Percentiles rank a stretch among this genome's conserved stretches.
Evolutionary conservation across 2,113 vertebrate genomes (phyloP).

Genomic region (Speoplatyrhinus poulsoni): DNA sequence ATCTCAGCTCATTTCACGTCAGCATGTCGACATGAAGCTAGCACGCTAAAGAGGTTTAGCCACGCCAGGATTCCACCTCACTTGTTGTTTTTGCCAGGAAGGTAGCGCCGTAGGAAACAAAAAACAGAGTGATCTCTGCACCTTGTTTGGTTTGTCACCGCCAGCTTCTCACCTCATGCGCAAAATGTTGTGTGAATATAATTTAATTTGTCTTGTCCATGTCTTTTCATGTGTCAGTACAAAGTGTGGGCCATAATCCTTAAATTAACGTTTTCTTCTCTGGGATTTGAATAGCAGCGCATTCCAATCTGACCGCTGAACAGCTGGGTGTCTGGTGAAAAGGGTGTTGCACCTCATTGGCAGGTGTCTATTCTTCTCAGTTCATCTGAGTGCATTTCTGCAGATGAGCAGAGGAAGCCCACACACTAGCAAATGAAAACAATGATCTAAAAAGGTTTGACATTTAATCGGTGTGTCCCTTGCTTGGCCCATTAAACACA

Average conservation of each 20-base stretch:
- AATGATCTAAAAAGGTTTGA: slow-evolving; percentile 11
- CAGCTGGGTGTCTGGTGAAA: slow-evolving; percentile 49
- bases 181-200: slow-evolving; percentile 65
- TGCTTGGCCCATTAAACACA: slow-evolving; percentile 17
- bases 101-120: slow-evolving; percentile 30
- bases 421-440: background rate
- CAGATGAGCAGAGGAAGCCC: slow-evolving; percentile 15
- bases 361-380: slow-evolving; percentile 18
- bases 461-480: slow-evolving; percentile 12
- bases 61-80: slow-evolving; percentile 41
- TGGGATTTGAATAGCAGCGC: slow-evolving; percentile 55
- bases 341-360: slow-evolving; percentile 52
- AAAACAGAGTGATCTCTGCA: slow-evolving; percentile 53
- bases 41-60: slow-evolving; percentile 38
- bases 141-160: slow-evolving; percentile 63
- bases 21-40: slow-evolving; percentile 38
- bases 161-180: slow-evolving; percentile 65
- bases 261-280: slow-evolving; percentile 60
- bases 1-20: slow-evolving; percentile 60
- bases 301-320: slow-evolving; percentile 54
- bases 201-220: slow-evolving; percentile 50
- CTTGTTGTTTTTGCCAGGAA: slow-evolving; percentile 58
- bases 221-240: slow-evolving; percentile 63
- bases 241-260: slow-evolving; percentile 67
- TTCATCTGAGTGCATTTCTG: slow-evolving; percentile 21